Evolutionary conservation across 2,797 vertebrate genomes (phyloP).

Genomic region (Amazonetta brasiliensis): DNA sequence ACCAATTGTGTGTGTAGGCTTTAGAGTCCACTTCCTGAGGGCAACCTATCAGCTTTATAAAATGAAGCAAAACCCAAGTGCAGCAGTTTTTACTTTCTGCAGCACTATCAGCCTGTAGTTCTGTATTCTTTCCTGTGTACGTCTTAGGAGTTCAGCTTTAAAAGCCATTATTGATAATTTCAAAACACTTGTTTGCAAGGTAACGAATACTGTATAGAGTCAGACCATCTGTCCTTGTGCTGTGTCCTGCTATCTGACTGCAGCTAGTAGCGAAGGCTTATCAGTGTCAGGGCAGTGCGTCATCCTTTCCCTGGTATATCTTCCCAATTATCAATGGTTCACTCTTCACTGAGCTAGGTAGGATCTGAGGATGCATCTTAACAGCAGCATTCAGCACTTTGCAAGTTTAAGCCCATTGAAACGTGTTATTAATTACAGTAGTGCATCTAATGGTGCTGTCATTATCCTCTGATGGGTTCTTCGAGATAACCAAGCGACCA

Average conservation of each 20-base stretch:
- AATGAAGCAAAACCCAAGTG: background rate
- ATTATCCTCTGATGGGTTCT: constrained; percentile 53
- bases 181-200: background rate
- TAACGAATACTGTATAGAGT: background rate
- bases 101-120: background rate
- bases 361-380: constrained; percentile 39
- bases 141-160: background rate
- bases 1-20: background rate
- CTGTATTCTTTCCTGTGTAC: background rate
- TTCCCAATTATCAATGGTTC: constrained; percentile 53
- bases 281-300: background rate
- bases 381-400: constrained; percentile 31
- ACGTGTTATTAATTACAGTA: constrained; percentile 47
- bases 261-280: background rate
- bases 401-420: constrained; percentile 57
- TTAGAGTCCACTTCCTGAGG: background rate
- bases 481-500: constrained; percentile 55
- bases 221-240: background rate
- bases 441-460: constrained; percentile 33
- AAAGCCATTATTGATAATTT: background rate
- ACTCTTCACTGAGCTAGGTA: constrained; percentile 22
- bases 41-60: background rate
- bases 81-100: background rate
- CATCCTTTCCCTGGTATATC: constrained; percentile 53
- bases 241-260: background rate